A percentile compares a stretch with the other conserved stretches of the same genome.
phyloP scores from a whole-genome alignment of 2,797 vertebrate genomes.

The Vireo griseus region DNA sequence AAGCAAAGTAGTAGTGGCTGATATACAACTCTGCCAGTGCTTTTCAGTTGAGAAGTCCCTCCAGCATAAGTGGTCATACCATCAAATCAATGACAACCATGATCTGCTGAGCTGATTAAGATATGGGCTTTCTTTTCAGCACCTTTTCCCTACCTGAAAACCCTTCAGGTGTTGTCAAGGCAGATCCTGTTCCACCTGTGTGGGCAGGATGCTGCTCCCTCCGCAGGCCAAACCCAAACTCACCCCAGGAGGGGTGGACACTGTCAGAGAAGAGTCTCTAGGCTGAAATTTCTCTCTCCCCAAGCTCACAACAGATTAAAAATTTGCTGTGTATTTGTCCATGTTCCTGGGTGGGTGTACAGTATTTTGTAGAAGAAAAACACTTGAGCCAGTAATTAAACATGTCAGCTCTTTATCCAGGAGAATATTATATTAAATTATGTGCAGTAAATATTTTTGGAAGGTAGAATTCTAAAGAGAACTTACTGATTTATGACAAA shows the following conservation, averaged over 20 bases:
- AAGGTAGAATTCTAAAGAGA: slow-evolving; percentile 75
- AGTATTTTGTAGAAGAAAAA: slow-evolving; percentile 59
- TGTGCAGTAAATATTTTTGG: slow-evolving; percentile 82
- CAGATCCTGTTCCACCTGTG: background rate
- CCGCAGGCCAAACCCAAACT: background rate
- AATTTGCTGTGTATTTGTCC: background rate
- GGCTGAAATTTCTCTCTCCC: background rate
- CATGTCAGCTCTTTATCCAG: slow-evolving; percentile 77
- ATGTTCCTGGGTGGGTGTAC: background rate
- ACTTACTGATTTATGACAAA: slow-evolving; percentile 74
- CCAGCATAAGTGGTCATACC: background rate
- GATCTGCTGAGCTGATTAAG: background rate
- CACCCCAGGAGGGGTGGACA: background rate
- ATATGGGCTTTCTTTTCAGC: background rate
- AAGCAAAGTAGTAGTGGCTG: background rate
- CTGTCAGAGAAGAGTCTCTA: background rate
- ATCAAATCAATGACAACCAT: background rate
- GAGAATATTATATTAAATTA: slow-evolving; percentile 78
- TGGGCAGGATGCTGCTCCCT: background rate
- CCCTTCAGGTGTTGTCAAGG: background rate
- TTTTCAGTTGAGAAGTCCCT: background rate
- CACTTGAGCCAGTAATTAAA: slow-evolving; percentile 75
- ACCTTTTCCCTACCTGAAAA: background rate
- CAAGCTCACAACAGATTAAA: background rate
- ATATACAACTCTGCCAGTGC: background rate